Evolutionary conservation across 2,888 invertebrate genomes (phyloP), one percentile per base, ranked within the genome.

Genomic region (Hyles lineata): DNA sequence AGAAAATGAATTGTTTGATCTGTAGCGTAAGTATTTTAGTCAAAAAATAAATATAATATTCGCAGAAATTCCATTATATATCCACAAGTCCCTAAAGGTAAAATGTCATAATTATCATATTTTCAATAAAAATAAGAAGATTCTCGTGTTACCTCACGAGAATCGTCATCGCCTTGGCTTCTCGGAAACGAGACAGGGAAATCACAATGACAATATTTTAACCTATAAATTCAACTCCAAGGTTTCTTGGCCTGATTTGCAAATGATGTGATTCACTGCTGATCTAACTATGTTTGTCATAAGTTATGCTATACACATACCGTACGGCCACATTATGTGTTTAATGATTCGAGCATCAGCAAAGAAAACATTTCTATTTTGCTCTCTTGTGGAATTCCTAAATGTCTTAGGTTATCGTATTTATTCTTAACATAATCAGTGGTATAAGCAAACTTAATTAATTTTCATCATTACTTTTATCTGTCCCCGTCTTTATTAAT

Each of bases 141-240:
- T 43, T 3, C 11, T 11, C 15, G 43, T 43, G n/a, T n/a, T n/a
- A n/a, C n/a, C n/a, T n/a, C n/a, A n/a, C n/a, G n/a, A n/a, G n/a
- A n/a, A n/a, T n/a, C n/a, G n/a, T n/a, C n/a, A n/a, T n/a, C n/a
- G 43, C 17, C 43, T 15, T 67, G 43, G 23, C 15, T 67, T 67
- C 50, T 23, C 23, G 17, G 21, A 23, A 43, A 43, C 23, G 15
- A 67, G 21, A 67, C 15, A 67, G 67, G 67, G 50, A 67, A 67
- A 67, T 23, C 67, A 67, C 50, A 67, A 23, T 67, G 67, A 74
- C 71, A n/a, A 75, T 67, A 7, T 74, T 75, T 77, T 71, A 70
- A 60, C 32, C 71, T 60, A 61, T 71, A 71, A 60, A 32, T 61
- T 25, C 21, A 63, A 71, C 25, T 25, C 32, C 50, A 59, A 21